These are phyloP conservation scores for Pipistrellus pipistrellus DNA, from an alignment of 2,797 vertebrate species.

Conservation along the genomic window DNA sequence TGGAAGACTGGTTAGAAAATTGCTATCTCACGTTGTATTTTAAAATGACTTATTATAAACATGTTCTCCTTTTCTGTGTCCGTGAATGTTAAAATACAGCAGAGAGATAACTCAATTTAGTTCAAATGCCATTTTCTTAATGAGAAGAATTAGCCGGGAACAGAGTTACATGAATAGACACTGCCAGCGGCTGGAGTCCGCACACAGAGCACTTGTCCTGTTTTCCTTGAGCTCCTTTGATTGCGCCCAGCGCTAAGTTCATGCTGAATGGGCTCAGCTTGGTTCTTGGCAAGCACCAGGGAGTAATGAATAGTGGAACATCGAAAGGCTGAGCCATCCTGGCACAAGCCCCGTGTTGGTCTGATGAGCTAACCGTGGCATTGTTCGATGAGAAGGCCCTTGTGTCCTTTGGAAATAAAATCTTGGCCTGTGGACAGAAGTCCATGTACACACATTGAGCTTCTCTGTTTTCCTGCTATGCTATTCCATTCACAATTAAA, in stretches of 20 bases:
- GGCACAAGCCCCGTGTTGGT: conserved; percentile 79
- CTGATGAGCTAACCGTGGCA: conserved; percentile 82
- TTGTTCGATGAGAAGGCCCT: conserved; percentile 82
- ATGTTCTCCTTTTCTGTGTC: conserved; percentile 45
- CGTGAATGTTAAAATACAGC: conserved; percentile 73
- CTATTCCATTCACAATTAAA: conserved; percentile 84
- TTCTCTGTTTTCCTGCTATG: conserved; percentile 82
- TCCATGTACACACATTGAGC: conserved; percentile 83
- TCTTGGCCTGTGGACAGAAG: conserved; percentile 82
- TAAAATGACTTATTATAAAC: conserved; percentile 66
- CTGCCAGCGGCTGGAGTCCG: conserved; percentile 79
- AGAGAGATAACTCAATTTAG: conserved; percentile 79
- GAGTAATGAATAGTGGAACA: conserved; percentile 81
- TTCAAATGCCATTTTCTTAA: conserved; percentile 85
- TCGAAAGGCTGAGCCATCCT: conserved; percentile 82
- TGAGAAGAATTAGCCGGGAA: conserved; percentile 84
- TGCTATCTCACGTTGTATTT: conserved; percentile 49
- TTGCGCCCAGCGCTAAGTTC: conserved; percentile 79
- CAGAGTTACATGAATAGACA: conserved; percentile 77
- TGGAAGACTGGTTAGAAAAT: conserved; percentile 53
- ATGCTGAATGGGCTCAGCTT: conserved; percentile 83
- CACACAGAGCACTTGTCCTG: conserved; percentile 84
- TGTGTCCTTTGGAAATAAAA: conserved; percentile 84
- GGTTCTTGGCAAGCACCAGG: conserved; percentile 81
- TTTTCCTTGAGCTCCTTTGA: conserved; percentile 86